phyloP scores from a whole-genome alignment of 2,797 vertebrate genomes.

The Okamejei kenojei region DNA sequence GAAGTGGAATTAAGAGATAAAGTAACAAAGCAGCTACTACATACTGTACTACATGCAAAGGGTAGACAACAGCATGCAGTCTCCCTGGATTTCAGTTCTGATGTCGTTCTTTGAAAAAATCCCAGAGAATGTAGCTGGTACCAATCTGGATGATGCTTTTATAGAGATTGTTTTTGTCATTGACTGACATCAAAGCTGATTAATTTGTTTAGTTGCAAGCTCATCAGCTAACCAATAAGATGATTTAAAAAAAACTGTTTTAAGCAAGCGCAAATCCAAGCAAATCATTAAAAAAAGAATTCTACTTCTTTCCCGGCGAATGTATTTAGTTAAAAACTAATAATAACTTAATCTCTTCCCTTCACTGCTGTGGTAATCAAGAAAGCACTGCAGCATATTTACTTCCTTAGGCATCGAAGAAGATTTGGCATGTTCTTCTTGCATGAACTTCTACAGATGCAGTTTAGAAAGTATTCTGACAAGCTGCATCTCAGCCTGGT shows the following conservation, averaged over 20 bases:
- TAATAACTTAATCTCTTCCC: not conserved
- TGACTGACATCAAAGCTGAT: conserved; percentile 2
- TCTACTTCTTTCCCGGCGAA: not conserved
- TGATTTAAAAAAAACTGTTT: not conserved
- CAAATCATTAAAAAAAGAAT: not conserved
- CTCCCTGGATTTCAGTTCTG: not conserved
- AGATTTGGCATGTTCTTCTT: too few species aligned
- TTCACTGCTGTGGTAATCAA: too few species aligned
- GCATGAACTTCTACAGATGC: too few species aligned
- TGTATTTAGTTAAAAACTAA: not conserved
- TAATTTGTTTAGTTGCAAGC: not conserved
- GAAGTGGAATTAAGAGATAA: not conserved
- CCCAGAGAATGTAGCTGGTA: not conserved
- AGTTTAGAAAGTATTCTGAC: too few species aligned
- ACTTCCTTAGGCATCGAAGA: too few species aligned
- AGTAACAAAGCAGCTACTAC: not conserved
- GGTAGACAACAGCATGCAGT: not conserved
- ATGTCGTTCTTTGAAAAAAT: not conserved
- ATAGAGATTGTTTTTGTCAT: not conserved
- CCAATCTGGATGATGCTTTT: not conserved
- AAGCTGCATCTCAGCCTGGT: too few species aligned
- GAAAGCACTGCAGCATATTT: too few species aligned
- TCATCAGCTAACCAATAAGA: not conserved
- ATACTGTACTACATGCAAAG: not conserved
- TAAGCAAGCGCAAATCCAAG: not conserved